Base-by-base conservation (phyloP, 2,888 invertebrate genomes). In the Euclidia mi region DNA sequence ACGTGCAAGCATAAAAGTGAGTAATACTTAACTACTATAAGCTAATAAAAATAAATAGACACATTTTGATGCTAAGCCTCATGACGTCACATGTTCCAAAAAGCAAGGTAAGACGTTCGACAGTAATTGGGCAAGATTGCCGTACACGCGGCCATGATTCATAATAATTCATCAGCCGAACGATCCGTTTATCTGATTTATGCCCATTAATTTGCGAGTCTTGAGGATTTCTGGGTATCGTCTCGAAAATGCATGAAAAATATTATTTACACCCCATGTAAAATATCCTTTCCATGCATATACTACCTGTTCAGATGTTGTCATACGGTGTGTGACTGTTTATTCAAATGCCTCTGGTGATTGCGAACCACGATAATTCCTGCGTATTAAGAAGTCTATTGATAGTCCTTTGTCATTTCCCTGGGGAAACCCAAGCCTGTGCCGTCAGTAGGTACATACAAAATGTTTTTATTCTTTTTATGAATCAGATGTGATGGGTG, bases 51-150 rank as follows among this genome's bases (percentile, higher is more conserved):
- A 15, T 20, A 18, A 37, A 41, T 38, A 12, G 7, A 31, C 7
- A 28, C 11, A 20, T 40, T 17, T 20, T 34, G 17, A 20, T 28
- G 14, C n/a, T 15, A 61, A 55, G 58, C 49, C 40, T 56, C 67
- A 65, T 84, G 81, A 84, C 85, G 82, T 84, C 83, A 85, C 73
- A 79, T 81, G 82, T 81, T 77, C 78, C 65, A 84, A 81, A 79
- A 65, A 68, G 75, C 71, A 87, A 85, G 88, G 86, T 84, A 85
- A 80, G 74, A 63, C 67, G 65, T 69, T 71, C 53, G 74, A 73
- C 76, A 71, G 84, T 87, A 91, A 91, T 90, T 88, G 90, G 80
- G 79, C 81, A 87, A 87, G 87, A 90, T 89, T 85, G 86, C 82
- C 76, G 77, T 76, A 77, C 77, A 81, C 77, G 78, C 82, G 81